These are phyloP conservation scores for Rhea americana DNA, from an alignment of 2,113 vertebrate genomes.

Conservation along the genomic window DNA sequence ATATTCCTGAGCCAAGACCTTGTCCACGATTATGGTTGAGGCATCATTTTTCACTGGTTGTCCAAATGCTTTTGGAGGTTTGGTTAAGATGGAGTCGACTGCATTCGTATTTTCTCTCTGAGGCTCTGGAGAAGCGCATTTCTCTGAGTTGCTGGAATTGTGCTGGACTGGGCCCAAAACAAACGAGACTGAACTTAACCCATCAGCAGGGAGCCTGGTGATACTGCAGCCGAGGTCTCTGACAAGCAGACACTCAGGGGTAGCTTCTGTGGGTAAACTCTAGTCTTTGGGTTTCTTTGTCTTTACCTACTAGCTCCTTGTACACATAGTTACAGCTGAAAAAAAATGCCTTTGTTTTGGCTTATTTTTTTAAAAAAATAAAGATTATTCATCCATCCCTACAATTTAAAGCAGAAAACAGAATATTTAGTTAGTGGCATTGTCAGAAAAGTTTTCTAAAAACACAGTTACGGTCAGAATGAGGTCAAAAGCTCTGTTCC, in stretches of 20 bases:
- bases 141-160: conserved; percentile 5
- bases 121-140: conserved; percentile 17
- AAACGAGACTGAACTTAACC: conserved; percentile 53
- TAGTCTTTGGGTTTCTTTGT: background rate
- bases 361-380: background rate
- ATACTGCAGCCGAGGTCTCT: background rate
- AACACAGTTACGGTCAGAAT: background rate
- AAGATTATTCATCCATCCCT: background rate
- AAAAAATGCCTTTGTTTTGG: background rate
- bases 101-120: background rate
- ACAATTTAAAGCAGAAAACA: background rate
- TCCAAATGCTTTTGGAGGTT: conserved; percentile 35
- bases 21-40: background rate
- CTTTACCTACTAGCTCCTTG: background rate
- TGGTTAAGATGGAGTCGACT: conserved; percentile 5
- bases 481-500: background rate
- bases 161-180: conserved; percentile 44
- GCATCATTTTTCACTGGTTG: background rate
- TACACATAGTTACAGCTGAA: background rate
- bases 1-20: conserved; percentile 16
- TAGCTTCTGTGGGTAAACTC: conserved; percentile 27
- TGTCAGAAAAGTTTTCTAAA: background rate
- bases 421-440: background rate
- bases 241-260: background rate
- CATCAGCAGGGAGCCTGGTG: conserved; percentile 9